phyloP scores from a whole-genome alignment of 2,797 vertebrate genomes.

The Sebastes matsubarae region DNA sequence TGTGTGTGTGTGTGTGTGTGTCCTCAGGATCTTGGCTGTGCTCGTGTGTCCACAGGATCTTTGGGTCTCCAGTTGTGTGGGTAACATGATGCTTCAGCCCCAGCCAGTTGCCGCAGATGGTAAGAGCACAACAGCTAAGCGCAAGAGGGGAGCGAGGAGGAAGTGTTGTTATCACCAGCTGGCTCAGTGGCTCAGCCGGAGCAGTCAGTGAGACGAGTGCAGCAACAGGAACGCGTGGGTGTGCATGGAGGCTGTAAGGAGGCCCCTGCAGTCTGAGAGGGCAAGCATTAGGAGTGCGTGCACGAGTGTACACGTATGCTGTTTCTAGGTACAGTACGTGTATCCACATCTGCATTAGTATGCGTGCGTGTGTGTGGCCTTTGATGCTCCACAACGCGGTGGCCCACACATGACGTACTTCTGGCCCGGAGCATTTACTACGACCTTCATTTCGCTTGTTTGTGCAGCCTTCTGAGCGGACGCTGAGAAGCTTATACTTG shows the following conservation, averaged over 20 bases:
- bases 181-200: conserved; percentile 63
- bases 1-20: conserved; percentile 17
- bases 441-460: conserved; percentile 63
- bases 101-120: conserved; percentile 74
- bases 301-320: not conserved
- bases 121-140: conserved; percentile 61
- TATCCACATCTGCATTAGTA: conserved; percentile 34
- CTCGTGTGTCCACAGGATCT: conserved; percentile 47
- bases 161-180: conserved; percentile 79
- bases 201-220: conserved; percentile 57
- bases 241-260: conserved; percentile 51
- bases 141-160: conserved; percentile 67
- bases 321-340: conserved; percentile 21
- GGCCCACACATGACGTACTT: conserved; percentile 56
- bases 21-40: conserved; percentile 14
- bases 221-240: conserved; percentile 75
- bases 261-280: conserved; percentile 56
- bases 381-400: conserved; percentile 25
- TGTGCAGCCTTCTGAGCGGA: conserved; percentile 60
- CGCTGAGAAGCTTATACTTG: conserved; percentile 34
- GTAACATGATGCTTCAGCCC: conserved; percentile 66
- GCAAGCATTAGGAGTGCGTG: conserved; percentile 36
- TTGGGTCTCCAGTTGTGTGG: conserved; percentile 66
- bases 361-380: conserved; percentile 35
- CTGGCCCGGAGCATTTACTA: conserved; percentile 54